These are phyloP conservation scores for Leptoteleia sp. DNA, from an alignment of 1,140 invertebrate species.

Conservation along the genomic window DNA sequence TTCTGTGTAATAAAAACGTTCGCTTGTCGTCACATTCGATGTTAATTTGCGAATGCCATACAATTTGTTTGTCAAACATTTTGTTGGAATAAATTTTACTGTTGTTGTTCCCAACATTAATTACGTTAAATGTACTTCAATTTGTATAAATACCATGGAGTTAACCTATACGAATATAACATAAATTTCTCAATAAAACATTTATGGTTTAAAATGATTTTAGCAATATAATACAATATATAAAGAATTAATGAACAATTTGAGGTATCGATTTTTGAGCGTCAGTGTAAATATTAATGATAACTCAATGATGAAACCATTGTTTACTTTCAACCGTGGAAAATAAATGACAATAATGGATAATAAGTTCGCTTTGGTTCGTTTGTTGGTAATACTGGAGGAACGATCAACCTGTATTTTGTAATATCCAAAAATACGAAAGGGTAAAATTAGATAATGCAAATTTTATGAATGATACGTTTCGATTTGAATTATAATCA, in stretches of 20 bases:
- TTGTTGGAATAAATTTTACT: conserved; percentile 34
- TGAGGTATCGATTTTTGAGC: neutral
- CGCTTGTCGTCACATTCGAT: neutral
- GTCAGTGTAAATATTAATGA: neutral
- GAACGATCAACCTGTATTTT: neutral
- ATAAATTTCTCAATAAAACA: neutral
- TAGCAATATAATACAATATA: neutral
- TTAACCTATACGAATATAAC: conserved; percentile 33
- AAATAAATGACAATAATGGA: conserved; percentile 5
- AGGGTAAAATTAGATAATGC: conserved; percentile 4
- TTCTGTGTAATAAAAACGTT: conserved; percentile 18
- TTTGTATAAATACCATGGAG: conserved; percentile 20
- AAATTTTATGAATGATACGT: too few relatives aligned
- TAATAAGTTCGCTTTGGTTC: neutral
- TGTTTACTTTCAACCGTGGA: conserved; percentile 20
- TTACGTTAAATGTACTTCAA: neutral
- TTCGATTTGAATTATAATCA: too few relatives aligned
- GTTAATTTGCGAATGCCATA: conserved; percentile 9
- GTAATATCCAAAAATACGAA: conserved; percentile 12
- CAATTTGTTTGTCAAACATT: conserved; percentile 26
- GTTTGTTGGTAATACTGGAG: conserved; percentile 35
- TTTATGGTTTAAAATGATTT: neutral
- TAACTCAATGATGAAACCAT: neutral
- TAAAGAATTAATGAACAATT: neutral
- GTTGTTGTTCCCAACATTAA: conserved; percentile 46